Evolutionary conservation across 2,113 vertebrate species (phyloP).

Genomic region (Chascanopsetta lugubris): DNA sequence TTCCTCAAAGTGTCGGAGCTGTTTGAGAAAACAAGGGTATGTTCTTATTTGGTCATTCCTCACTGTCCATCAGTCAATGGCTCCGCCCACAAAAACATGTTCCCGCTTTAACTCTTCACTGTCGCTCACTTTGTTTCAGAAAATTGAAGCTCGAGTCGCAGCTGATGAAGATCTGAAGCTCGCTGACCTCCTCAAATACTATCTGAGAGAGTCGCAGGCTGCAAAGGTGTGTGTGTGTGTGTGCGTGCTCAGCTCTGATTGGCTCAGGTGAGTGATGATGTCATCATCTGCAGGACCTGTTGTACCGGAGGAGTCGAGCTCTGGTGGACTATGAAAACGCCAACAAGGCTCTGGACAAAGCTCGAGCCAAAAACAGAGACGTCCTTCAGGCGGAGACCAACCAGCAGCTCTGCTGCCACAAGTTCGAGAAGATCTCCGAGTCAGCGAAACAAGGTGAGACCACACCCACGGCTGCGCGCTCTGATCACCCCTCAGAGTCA

Average conservation of each 20-base stretch:
- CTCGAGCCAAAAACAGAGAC: slow-evolving; percentile 96
- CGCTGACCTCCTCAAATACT: slow-evolving; percentile 97
- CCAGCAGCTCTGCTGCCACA: slow-evolving; percentile 97
- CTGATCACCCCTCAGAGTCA: too few species aligned
- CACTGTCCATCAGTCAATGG: too few species aligned
- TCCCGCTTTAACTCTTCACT: too few species aligned
- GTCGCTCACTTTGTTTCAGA: slow-evolving; percentile 74
- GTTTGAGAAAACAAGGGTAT: slow-evolving; percentile 97
- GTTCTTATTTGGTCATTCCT: slow-evolving; percentile 34
- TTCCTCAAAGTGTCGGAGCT: slow-evolving; percentile 97
- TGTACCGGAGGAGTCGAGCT: slow-evolving; percentile 94
- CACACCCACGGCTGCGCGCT: too few species aligned
- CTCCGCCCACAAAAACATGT: too few species aligned
- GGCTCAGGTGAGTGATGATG: too few species aligned
- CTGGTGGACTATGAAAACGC: slow-evolving; percentile 99
- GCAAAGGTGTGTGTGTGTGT: slow-evolving; percentile 84
- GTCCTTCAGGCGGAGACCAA: slow-evolving; percentile 96
- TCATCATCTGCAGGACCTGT: slow-evolving; percentile 84
- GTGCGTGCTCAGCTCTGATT: background rate
- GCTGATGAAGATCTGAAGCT: slow-evolving; percentile 98
- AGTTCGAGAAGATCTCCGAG: slow-evolving; percentile 99
- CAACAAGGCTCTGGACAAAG: slow-evolving; percentile 97
- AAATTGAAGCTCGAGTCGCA: slow-evolving; percentile 96
- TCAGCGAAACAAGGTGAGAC: slow-evolving; percentile 95
- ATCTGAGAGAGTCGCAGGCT: slow-evolving; percentile 97